These are phyloP conservation scores for Polyergus mexicanus DNA, from an alignment of 1,140 invertebrate species.

Conservation along the genomic window DNA sequence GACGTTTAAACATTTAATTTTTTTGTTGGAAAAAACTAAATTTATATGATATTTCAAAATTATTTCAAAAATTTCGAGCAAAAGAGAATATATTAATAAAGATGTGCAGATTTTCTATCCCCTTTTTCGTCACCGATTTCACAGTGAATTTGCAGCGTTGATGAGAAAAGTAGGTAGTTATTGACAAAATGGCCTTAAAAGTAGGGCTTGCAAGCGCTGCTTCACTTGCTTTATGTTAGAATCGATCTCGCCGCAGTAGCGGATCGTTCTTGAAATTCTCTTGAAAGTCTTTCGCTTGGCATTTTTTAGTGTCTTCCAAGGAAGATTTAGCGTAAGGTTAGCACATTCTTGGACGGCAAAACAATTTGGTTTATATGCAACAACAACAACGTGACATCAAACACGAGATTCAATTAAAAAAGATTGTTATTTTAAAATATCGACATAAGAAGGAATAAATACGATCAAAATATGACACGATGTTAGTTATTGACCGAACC, in stretches of 20 bases:
- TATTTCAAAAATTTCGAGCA: slow-evolving; percentile 3
- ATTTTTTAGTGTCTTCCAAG: slow-evolving; percentile 14
- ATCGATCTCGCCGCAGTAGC: background rate
- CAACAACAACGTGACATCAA: background rate
- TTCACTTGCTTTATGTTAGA: slow-evolving; percentile 22
- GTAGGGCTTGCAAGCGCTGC: background rate
- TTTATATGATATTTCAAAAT: background rate
- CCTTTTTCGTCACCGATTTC: background rate
- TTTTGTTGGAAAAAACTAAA: background rate
- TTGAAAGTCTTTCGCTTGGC: background rate
- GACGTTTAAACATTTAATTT: background rate
- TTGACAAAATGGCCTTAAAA: background rate
- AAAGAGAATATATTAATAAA: background rate
- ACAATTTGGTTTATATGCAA: slow-evolving; percentile 6
- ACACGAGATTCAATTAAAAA: background rate
- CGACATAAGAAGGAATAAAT: background rate
- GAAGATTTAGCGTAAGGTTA: background rate
- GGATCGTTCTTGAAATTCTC: slow-evolving; percentile 21
- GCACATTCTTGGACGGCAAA: background rate
- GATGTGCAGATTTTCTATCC: background rate
- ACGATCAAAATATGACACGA: background rate
- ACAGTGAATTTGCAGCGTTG: background rate
- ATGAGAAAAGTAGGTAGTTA: slow-evolving; percentile 8
- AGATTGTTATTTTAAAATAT: background rate
- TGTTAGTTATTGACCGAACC: background rate